phyloP scores from a whole-genome alignment of 2,888 invertebrate species.

The Hypercompe scribonia region DNA sequence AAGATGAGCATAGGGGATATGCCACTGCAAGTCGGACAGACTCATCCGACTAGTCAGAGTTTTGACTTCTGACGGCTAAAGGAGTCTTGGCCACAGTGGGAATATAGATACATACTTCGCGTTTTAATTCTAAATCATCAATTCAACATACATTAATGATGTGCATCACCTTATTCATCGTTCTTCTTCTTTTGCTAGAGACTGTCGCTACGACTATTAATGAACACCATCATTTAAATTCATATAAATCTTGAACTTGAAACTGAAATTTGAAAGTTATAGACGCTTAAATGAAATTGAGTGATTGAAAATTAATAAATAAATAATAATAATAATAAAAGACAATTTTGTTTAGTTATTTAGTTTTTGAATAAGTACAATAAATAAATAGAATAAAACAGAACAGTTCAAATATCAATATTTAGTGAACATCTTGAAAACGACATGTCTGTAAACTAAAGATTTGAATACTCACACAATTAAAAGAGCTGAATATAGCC shows the following conservation, averaged over 20 bases:
- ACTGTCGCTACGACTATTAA: background rate
- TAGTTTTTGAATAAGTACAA: no score
- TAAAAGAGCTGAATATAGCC: background rate
- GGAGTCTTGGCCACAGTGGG: slow-evolving; percentile 17
- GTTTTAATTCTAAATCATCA: background rate
- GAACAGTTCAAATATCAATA: background rate
- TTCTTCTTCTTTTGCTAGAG: background rate
- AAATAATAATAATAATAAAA: background rate
- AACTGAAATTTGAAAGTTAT: background rate
- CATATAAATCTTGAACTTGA: background rate
- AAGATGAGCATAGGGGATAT: background rate
- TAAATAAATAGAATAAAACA: no score
- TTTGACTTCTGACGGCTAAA: slow-evolving; percentile 8
- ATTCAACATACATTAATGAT: background rate
- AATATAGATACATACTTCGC: background rate
- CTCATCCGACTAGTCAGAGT: slow-evolving; percentile 10
- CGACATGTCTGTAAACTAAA: background rate
- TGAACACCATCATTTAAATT: background rate
- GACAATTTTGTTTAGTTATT: background rate
- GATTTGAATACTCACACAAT: background rate
- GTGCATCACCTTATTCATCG: background rate
- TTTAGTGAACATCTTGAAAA: background rate
- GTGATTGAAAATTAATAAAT: no score
- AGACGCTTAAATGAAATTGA: background rate
- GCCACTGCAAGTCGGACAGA: slow-evolving; percentile 10